Conservation (phyloP, 2,113 vertebrate genomes). For the Oreochromis aureus region DNA sequence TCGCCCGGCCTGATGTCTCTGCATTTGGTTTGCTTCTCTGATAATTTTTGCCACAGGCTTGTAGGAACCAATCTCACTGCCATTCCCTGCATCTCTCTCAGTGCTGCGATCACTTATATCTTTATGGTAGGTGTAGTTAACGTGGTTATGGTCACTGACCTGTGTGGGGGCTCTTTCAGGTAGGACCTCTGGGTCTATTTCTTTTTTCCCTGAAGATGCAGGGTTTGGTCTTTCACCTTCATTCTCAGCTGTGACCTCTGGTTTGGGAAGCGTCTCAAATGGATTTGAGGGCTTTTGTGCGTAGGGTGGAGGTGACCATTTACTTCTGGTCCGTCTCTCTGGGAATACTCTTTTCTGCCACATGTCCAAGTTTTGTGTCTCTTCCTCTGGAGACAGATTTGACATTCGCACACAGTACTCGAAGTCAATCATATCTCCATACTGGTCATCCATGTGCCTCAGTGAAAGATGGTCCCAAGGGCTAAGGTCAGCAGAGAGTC, state of each 20-base stretch:
- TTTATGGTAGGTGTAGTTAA: background rate
- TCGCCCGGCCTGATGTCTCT: constrained; percentile 19
- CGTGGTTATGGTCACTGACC: background rate
- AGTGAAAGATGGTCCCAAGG: constrained; percentile 26
- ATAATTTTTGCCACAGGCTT: constrained; percentile 65
- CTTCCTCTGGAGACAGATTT: constrained; percentile 30
- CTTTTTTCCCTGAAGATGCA: background rate
- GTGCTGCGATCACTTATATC: background rate
- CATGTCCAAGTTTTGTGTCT: constrained; percentile 53
- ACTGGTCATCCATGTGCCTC: constrained; percentile 13
- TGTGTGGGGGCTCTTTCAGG: background rate
- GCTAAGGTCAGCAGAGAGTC: constrained; percentile 36
- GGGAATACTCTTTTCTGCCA: constrained; percentile 38
- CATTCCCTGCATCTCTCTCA: background rate
- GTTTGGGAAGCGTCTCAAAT: constrained; percentile 1
- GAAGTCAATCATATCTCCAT: constrained; percentile 43
- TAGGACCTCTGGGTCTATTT: background rate
- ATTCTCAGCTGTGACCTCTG: background rate
- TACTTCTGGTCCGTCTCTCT: constrained; percentile 46
- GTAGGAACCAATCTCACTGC: constrained; percentile 32
- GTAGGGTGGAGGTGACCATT: constrained; percentile 51
- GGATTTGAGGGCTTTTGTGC: constrained; percentile 27
- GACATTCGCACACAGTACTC: constrained; percentile 44
- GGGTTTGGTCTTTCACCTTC: constrained; percentile 5
- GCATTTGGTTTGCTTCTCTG: constrained; percentile 59